Percentiles rank a stretch among this genome's conserved stretches.
Conservation (phyloP, 2,113 vertebrate genomes). For the Oenanthe oenanthe region DNA sequence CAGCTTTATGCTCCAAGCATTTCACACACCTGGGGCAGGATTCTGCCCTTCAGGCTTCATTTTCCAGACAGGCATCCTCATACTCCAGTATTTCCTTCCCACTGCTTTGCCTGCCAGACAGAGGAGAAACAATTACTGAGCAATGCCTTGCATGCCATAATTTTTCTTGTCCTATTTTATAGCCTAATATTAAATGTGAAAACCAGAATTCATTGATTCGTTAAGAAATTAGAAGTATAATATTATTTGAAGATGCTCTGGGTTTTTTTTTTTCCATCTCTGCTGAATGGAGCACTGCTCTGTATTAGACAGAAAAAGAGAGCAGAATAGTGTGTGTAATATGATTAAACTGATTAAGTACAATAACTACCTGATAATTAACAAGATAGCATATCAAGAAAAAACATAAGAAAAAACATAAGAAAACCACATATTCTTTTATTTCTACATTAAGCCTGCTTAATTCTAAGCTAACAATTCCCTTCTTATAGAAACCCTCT, state of each 20-base stretch:
- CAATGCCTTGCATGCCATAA: not conserved
- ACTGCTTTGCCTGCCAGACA: conserved; percentile 23
- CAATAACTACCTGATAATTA: not conserved
- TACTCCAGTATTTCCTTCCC: conserved; percentile 9
- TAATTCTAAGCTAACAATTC: not conserved
- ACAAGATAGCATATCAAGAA: not conserved
- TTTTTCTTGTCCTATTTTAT: not conserved
- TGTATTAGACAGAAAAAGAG: not conserved
- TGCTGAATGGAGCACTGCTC: not conserved
- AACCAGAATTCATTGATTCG: not conserved
- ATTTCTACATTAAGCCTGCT: not conserved
- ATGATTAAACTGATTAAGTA: not conserved
- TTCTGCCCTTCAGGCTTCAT: not conserved
- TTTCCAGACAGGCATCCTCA: not conserved
- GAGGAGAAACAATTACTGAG: not conserved
- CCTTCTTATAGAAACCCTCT: not conserved
- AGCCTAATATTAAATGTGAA: not conserved
- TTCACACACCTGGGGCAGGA: not conserved
- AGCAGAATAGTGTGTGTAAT: not conserved
- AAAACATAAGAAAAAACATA: too few relatives aligned
- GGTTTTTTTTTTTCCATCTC: not conserved
- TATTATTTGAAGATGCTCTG: not conserved
- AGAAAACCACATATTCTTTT: not conserved
- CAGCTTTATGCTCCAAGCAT: not conserved
- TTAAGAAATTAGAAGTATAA: not conserved